phyloP scores from a whole-genome alignment of 2,888 invertebrate genomes.

The Pammene fasciana region DNA sequence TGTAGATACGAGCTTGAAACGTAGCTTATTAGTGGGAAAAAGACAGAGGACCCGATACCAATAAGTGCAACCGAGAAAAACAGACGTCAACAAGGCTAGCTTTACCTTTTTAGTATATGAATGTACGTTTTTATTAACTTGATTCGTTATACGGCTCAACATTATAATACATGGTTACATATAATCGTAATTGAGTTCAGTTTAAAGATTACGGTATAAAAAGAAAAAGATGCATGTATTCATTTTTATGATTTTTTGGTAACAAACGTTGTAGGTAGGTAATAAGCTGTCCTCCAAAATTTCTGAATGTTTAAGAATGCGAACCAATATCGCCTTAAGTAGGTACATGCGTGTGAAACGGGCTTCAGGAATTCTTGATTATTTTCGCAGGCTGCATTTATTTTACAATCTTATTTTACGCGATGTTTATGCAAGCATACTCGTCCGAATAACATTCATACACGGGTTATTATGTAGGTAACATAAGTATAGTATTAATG shows the following conservation, averaged over 20 bases:
- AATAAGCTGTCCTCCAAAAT: conserved; percentile 23
- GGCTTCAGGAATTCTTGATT: conserved; percentile 13
- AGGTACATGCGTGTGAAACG: conserved; percentile 17
- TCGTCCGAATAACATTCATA: not conserved
- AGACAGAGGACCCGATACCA: conserved; percentile 60
- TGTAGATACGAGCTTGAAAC: conserved; percentile 53
- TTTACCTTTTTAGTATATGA: conserved; percentile 79
- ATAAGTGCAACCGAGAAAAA: conserved; percentile 67
- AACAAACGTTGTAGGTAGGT: conserved; percentile 15
- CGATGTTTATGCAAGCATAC: not conserved
- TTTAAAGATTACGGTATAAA: conserved; percentile 58
- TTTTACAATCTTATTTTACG: not conserved
- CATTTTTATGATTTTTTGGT: conserved; percentile 30
- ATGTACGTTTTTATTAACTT: conserved; percentile 80
- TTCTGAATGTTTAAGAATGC: conserved; percentile 26
- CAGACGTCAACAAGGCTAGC: conserved; percentile 77
- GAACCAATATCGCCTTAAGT: conserved; percentile 24
- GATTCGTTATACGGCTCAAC: conserved; percentile 76
- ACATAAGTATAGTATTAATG: not conserved
- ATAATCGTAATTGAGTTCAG: conserved; percentile 67
- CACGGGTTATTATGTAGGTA: not conserved
- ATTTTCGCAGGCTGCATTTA: conserved; percentile 5
- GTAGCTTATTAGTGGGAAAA: conserved; percentile 76
- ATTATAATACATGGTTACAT: conserved; percentile 75
- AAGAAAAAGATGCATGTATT: conserved; percentile 45